Percentiles rank a stretch among this genome's conserved stretches.
These are phyloP conservation scores for Python bivittatus DNA, from an alignment of 2,113 vertebrate genomes.

Conservation along the genomic window DNA sequence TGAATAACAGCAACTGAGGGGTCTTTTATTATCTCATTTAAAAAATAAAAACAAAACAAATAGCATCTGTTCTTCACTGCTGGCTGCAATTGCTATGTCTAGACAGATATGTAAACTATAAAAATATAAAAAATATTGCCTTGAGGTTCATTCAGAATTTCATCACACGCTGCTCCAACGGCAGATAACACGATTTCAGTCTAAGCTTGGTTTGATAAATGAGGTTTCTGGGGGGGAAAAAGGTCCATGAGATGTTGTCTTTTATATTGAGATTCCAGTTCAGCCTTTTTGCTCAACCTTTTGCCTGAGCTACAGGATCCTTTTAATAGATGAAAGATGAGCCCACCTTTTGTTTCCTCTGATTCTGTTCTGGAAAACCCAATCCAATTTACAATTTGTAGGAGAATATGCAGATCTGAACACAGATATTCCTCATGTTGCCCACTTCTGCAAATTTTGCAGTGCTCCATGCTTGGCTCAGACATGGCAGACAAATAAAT, in stretches of 20 bases:
- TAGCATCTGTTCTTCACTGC: constrained; percentile 21
- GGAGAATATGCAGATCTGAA: background rate
- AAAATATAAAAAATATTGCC: background rate
- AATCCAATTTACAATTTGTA: background rate
- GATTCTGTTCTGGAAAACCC: background rate
- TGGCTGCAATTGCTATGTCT: constrained; percentile 39
- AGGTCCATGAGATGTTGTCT: background rate
- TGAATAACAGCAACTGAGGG: constrained; percentile 6
- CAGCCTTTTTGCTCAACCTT: background rate
- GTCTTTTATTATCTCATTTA: constrained; percentile 28
- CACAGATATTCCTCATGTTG: background rate
- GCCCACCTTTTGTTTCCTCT: background rate
- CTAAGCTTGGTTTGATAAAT: background rate
- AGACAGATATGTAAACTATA: constrained; percentile 35
- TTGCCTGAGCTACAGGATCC: background rate
- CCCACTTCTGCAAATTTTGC: background rate
- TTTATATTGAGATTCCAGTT: background rate
- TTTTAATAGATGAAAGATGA: background rate
- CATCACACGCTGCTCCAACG: constrained; percentile 15
- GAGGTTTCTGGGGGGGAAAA: background rate
- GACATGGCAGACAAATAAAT: background rate
- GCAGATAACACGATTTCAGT: background rate
- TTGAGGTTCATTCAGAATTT: constrained; percentile 35
- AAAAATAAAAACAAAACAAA: constrained; percentile 10
- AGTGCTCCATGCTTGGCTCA: background rate